phyloP scores from a whole-genome alignment of 2,888 invertebrate genomes.

The Steinernema carpocapsae region DNA sequence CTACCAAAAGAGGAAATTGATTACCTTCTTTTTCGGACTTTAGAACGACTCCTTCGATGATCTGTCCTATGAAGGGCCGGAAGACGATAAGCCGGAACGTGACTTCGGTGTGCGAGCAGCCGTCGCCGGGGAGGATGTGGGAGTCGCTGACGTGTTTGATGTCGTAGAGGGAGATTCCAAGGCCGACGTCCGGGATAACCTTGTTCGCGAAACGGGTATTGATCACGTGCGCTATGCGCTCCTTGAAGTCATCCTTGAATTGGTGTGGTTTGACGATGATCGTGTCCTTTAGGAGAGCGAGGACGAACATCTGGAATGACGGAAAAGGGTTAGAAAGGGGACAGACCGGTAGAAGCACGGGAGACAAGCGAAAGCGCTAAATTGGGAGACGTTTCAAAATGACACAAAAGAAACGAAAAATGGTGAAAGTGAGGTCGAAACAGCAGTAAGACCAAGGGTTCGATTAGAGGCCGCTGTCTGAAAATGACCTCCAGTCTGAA shows the following conservation, averaged over 20 bases:
- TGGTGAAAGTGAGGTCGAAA: no score
- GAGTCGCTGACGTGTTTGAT: slow-evolving; percentile 87
- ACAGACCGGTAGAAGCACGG: no score
- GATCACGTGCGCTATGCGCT: slow-evolving; percentile 43
- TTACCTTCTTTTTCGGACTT: slow-evolving; percentile 70
- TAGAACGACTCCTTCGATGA: slow-evolving; percentile 88
- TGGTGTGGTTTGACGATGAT: slow-evolving; percentile 59
- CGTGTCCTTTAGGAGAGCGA: slow-evolving; percentile 60
- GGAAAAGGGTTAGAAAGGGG: no score
- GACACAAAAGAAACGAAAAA: no score
- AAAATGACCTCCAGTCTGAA: no score
- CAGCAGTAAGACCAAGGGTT: no score
- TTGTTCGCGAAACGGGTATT: slow-evolving; percentile 69
- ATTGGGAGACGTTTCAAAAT: no score
- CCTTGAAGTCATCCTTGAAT: slow-evolving; percentile 51
- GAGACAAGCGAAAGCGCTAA: no score
- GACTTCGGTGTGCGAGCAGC: slow-evolving; percentile 58
- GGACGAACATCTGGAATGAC: slow-evolving; percentile 58
- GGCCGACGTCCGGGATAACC: slow-evolving; percentile 91
- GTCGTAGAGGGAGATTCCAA: slow-evolving; percentile 91
- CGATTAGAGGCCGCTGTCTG: no score
- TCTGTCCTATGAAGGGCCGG: slow-evolving; percentile 89
- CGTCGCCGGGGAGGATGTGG: slow-evolving; percentile 75
- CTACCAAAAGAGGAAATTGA: background rate
- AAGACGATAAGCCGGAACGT: slow-evolving; percentile 90